These are phyloP conservation scores for Crotalus viridis DNA, from an alignment of 2,113 vertebrate genomes.

Conservation along the genomic window DNA sequence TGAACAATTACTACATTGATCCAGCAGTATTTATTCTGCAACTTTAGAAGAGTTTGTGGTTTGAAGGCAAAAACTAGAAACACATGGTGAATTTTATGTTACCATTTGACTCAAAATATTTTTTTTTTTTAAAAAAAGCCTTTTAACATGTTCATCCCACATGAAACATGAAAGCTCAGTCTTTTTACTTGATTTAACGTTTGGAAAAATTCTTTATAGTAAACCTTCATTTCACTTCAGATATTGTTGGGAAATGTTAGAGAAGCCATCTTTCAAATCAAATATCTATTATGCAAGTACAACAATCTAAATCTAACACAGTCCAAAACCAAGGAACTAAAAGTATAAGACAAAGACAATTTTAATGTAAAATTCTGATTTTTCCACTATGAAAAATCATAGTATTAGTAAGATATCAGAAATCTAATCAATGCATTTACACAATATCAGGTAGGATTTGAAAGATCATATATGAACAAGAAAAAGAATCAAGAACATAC, in stretches of 20 bases:
- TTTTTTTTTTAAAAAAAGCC: not conserved
- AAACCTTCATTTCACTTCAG: not conserved
- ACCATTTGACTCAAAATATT: not conserved
- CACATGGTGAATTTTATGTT: not conserved
- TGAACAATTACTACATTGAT: not conserved
- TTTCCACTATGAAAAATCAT: not conserved
- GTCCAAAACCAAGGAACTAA: not conserved
- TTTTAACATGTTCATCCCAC: not conserved
- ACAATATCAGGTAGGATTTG: not conserved
- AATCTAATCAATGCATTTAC: not conserved
- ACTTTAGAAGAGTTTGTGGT: not conserved
- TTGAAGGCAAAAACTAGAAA: not conserved
- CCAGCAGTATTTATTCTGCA: not conserved
- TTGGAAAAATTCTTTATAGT: not conserved
- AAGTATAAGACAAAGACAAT: not conserved
- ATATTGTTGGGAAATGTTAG: not conserved
- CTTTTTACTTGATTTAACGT: not conserved
- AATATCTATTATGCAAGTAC: not conserved
- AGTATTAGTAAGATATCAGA: not conserved
- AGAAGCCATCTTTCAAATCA: not conserved
- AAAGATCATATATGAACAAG: constrained; percentile 6
- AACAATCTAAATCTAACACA: not conserved
- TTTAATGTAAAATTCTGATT: not conserved
- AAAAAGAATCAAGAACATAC: too few relatives aligned
- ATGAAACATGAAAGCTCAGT: not conserved